Base-by-base conservation (phyloP, 1,140 invertebrate genomes). In the Oryzaephilus surinamensis region DNA sequence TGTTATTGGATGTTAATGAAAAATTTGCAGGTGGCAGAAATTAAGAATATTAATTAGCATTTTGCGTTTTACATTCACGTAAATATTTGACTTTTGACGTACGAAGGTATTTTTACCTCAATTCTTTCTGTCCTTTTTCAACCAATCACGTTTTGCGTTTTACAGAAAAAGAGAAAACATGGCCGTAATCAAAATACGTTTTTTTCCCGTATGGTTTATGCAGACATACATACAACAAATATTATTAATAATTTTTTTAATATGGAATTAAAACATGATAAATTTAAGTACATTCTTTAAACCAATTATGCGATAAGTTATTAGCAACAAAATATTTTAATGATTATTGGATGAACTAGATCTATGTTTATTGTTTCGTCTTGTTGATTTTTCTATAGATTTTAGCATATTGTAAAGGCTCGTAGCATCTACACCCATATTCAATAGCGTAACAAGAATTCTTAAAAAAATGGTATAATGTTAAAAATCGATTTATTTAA, bases 401-500 rank as follows among this genome's bases (percentile, higher is more conserved):
- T 37, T 43, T 29, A 43, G 24, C 10, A 43, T n/a, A 13, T 29
- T 23, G 12, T 31, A 43, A 32, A 43, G 36, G 8, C 27, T 37
- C 16, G 36, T 35, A 1, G 41, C 12, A 31, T 37, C 41, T 8
- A 36, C 26, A 14, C 41, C 41, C 41, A 43, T 38, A 16, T 43
- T 43, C 6, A 43, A 21, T 2, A 43, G 24, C 19, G 36, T 30
- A 4, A 43, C 34, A 13, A 43, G 19, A 15, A 37, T 37, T 17
- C 41, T 43, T n/a, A 24, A 30, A 42, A 21, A 20, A 35, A 28
- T 13, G 29, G 30, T 4, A 15, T 11, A 31, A 16, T 29, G 8
- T 16, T 12, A 35, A 13, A 18, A n/a, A 23, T 19, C 14, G 12
- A 21, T 13, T 17, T 26, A 11, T n/a, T 27, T 19, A 8, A 16